These are phyloP conservation scores for Habropoda laboriosa DNA, from an alignment of 1,140 invertebrate species.

Conservation along the genomic window DNA sequence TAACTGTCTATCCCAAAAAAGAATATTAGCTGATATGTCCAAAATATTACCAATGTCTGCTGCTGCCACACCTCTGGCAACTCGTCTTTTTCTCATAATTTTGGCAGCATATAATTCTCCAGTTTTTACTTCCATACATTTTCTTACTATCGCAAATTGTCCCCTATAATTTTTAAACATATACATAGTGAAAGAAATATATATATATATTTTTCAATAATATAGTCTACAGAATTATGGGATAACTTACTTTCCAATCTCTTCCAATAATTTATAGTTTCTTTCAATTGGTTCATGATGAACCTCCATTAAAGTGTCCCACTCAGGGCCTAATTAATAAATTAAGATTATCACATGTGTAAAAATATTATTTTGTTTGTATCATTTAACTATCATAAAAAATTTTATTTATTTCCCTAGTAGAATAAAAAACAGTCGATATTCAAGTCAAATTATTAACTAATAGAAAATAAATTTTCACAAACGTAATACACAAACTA, in stretches of 20 bases:
- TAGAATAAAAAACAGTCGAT: not conserved
- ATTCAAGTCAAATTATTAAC: not conserved
- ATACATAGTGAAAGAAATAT: constrained; percentile 3
- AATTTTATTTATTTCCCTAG: not conserved
- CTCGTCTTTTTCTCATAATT: constrained; percentile 86
- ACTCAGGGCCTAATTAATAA: constrained; percentile 75
- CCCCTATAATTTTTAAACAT: constrained; percentile 81
- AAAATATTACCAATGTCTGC: constrained; percentile 81
- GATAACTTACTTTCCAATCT: constrained; percentile 84
- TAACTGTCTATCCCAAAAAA: not conserved
- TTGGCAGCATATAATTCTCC: constrained; percentile 87
- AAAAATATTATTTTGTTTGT: not conserved
- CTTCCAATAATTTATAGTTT: constrained; percentile 83
- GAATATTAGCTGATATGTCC: not conserved
- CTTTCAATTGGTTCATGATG: constrained; percentile 84
- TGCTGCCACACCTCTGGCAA: constrained; percentile 82
- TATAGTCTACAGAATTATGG: not conserved
- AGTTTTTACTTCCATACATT: constrained; percentile 84
- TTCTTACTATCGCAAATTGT: constrained; percentile 88
- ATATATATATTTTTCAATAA: not conserved
- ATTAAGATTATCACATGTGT: constrained; percentile 12
- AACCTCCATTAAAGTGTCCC: constrained; percentile 82
- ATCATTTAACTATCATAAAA: not conserved
- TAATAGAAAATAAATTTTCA: not conserved
- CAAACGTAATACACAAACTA: not conserved